Conservation (phyloP, 2,797 vertebrate species). For the Melanotaenia pygmaea region DNA sequence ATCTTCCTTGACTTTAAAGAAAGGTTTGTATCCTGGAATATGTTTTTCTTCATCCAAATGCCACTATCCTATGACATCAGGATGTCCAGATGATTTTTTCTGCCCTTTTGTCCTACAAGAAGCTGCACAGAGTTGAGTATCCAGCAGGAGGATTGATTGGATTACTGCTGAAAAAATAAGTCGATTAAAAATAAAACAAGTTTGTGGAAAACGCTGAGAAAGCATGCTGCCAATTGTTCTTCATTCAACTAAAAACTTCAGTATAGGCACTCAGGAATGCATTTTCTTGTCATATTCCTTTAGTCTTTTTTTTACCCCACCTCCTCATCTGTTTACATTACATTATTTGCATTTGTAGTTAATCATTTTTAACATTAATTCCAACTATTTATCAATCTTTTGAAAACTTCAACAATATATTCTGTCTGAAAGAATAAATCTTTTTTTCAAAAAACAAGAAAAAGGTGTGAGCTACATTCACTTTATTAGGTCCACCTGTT, state of each 20-base stretch:
- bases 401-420: not conserved
- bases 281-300: slow-evolving; percentile 5
- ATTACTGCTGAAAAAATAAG: slow-evolving; percentile 57
- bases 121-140: slow-evolving; percentile 21
- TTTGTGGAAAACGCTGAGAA: slow-evolving; percentile 39
- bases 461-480: not conserved
- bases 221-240: slow-evolving; percentile 36
- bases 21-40: slow-evolving; percentile 81
- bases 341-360: not conserved
- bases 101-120: slow-evolving; percentile 12
- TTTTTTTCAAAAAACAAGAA: not conserved
- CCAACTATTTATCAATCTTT: not conserved
- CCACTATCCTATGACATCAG: not conserved
- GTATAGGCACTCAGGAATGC: slow-evolving; percentile 28
- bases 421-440: not conserved
- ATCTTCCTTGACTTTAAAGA: slow-evolving; percentile 98
- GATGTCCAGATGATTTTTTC: not conserved
- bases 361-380: not conserved
- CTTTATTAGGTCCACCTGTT: not conserved
- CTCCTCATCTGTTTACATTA: not conserved
- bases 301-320: not conserved
- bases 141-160: slow-evolving; percentile 36
- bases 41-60: not conserved
- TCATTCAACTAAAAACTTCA: slow-evolving; percentile 26
- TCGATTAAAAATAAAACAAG: slow-evolving; percentile 49